Conservation (phyloP, 2,888 invertebrate genomes). For the Ormyrus rosae region DNA sequence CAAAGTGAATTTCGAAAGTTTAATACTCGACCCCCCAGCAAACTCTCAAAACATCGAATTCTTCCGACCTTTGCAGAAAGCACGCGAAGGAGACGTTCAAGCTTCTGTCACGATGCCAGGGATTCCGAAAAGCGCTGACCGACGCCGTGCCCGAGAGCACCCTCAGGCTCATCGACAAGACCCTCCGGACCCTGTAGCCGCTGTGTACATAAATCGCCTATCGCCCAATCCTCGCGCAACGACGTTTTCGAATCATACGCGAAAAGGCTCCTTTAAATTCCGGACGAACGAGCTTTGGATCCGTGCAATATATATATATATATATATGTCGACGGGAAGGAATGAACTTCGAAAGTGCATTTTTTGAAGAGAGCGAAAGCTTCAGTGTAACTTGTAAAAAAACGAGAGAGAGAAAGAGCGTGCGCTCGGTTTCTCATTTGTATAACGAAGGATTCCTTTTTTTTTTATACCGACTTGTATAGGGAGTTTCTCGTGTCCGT, state of each 20-base stretch:
- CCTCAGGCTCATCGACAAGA: constrained; percentile 90
- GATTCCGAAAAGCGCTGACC: constrained; percentile 85
- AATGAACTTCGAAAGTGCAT: neutral
- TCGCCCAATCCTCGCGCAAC: neutral
- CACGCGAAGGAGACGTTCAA: constrained; percentile 88
- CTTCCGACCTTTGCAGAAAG: constrained; percentile 75
- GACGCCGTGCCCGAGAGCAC: constrained; percentile 89
- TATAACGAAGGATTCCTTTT: constrained; percentile 16
- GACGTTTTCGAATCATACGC: neutral
- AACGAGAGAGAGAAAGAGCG: neutral
- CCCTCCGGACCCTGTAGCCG: constrained; percentile 79
- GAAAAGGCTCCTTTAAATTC: constrained; percentile 14
- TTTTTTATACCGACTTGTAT: constrained; percentile 43
- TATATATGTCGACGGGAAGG: neutral
- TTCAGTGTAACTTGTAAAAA: neutral
- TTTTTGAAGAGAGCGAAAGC: neutral
- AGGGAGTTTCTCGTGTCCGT: neutral
- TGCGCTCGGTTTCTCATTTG: constrained; percentile 12
- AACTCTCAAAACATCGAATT: too few relatives aligned
- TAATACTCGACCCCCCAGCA: too few relatives aligned
- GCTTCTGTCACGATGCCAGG: constrained; percentile 83
- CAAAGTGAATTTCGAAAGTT: too few relatives aligned
- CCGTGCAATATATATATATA: neutral
- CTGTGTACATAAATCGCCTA: constrained; percentile 30
- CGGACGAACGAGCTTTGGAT: neutral